Base-by-base conservation (phyloP, 2,797 vertebrate genomes). In the Xenentodon cancila region DNA sequence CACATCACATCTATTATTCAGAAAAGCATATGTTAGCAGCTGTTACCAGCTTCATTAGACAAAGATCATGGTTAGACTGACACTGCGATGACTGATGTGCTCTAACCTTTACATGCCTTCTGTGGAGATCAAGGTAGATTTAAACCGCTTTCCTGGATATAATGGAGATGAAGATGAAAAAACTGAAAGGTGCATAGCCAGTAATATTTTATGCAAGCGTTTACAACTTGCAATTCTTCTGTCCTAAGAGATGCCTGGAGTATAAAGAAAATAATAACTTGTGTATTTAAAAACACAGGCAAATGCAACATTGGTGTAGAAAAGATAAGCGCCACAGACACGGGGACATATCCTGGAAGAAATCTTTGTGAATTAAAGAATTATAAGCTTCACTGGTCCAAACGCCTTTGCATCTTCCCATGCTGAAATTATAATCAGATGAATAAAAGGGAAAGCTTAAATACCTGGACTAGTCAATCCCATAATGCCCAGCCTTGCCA, bases 41-140 rank as follows among this genome's bases (percentile, higher is more conserved):
- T 89, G 88, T 84, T 85, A 84, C 73, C 74, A 84, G 76, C 55
- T 84, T 90, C 80, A 86, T 91, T 89, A 91, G 82, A 84, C 71
- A 47, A 73, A 71, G 75, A 84, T 79, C 75, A 78, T 53, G 86
- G 55, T 16, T 42, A 71, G 67, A 73, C 64, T 63, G 71, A 81
- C 83, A 70, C 82, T 77, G 80, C 79, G 64, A 75, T 79, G 81
- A 81, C 60, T 73, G 73, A 89, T 78, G 73, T 51, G 69, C 80
- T 73, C 64, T 74, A 70, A 64, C 58, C 51, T 63, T 63, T 58
- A 73, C 64, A 64, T 48, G 67, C 61, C 58, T 60, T 71, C 60
- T 68, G 49, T 32, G 30, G 58, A 52, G 75, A 83, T 82, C 78
- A 80, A 76, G 64, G 73, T 61, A 34, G 32, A 66, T 67, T 58